phyloP scores from a whole-genome alignment of 1,140 invertebrate genomes.

The Drosophila santomea region DNA sequence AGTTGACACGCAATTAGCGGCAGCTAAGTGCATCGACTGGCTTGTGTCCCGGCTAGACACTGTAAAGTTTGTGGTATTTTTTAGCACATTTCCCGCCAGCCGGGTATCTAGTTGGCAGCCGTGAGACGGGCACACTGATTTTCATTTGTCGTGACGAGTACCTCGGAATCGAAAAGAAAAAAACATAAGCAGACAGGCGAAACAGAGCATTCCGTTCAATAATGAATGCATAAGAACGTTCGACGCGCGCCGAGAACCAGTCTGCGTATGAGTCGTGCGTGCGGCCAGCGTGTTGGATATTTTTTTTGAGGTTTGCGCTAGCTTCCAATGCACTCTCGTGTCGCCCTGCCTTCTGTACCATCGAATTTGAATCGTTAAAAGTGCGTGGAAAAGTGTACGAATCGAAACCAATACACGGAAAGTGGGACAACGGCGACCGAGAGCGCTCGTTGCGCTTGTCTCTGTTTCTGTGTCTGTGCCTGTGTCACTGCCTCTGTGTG shows the following conservation, averaged over 20 bases:
- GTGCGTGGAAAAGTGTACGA: constrained; percentile 82
- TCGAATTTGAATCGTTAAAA: constrained; percentile 67
- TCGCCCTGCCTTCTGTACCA: constrained; percentile 31
- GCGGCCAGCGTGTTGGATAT: constrained; percentile 41
- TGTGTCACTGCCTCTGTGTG: constrained; percentile 1
- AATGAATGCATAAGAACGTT: constrained; percentile 78
- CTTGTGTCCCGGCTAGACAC: no score
- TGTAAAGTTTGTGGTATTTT: background rate
- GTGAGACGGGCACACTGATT: constrained; percentile 27
- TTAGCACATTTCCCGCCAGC: background rate
- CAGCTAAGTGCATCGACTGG: no score
- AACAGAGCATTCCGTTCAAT: constrained; percentile 70
- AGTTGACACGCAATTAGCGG: no score
- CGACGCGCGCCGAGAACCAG: constrained; percentile 69
- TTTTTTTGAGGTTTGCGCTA: constrained; percentile 49
- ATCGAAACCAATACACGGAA: constrained; percentile 82
- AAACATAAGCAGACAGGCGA: constrained; percentile 72
- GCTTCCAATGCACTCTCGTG: constrained; percentile 57
- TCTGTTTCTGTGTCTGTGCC: constrained; percentile 28
- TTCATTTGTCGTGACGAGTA: constrained; percentile 68
- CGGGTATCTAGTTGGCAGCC: background rate
- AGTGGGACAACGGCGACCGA: constrained; percentile 79
- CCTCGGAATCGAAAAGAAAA: constrained; percentile 52
- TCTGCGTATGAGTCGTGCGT: constrained; percentile 50
- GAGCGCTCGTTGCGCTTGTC: constrained; percentile 58